Base-by-base conservation (phyloP, 2,113 vertebrate species). In the Xerus inauris region DNA sequence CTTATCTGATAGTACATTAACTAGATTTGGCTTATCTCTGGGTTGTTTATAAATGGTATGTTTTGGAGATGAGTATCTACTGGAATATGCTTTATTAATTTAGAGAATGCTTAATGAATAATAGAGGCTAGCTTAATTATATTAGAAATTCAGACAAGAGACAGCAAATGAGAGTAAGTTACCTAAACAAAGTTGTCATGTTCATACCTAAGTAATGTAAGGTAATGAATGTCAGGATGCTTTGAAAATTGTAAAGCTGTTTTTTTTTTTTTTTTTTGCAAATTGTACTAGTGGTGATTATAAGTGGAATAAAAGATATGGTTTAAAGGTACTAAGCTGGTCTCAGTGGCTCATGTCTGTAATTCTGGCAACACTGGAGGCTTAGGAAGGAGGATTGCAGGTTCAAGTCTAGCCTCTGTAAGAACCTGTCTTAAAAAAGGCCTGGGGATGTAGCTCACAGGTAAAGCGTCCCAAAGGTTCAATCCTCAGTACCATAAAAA, bases 81-180 rank as follows among this genome's bases (percentile, higher is more conserved):
- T 35, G 64, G 32, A 82, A 65, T 80, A 40, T 62, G 64, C 42
- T 91, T 97, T 90, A 59, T 91, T 96, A 69, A 72, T 6, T 45
- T 88, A 91, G 71, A 94, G 91, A 88, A n/a, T 79, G 11, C 59
- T 96, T 93, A 84, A 71, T 96, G 47, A 71, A 24, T 88, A 91
- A 42, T 92, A 81, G 89, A 65, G 22, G 47, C 30, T 87, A 54
- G 45, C 32, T 95, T 65, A 72, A 45, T 94, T 82, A 91, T 11
- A 38, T 76, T 72, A 81, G 72, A 86, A 85, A 90, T 77, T 85
- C 22, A 76, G 59, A 59, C 84, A 94, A 83, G 80, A 92, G 65
- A 67, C 35, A 64, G 57, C 85, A 96, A 94, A 54, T 57, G 69
- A 94, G 42, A 80, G 26, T 26, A 80, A n/a, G 8, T 76, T 87